phyloP scores from a whole-genome alignment of 2,113 vertebrate genomes.

The Haemorhous mexicanus region DNA sequence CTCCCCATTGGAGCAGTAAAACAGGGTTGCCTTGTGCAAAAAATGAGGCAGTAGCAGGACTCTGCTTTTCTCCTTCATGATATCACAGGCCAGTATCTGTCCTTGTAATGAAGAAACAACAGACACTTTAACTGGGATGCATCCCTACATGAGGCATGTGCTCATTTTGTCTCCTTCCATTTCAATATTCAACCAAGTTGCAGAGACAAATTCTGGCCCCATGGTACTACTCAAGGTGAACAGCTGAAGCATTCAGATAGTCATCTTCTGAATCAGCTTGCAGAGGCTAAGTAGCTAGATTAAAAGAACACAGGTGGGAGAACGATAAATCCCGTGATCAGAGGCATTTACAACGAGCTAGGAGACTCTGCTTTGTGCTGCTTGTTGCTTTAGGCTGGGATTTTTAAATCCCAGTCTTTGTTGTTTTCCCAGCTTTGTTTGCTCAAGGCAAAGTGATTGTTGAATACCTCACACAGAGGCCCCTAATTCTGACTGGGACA shows the following conservation, averaged over 20 bases:
- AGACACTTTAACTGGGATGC: background rate
- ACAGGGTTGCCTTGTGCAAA: background rate
- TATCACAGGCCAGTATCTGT: background rate
- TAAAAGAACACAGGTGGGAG: slow-evolving; percentile 42
- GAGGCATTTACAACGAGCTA: slow-evolving; percentile 40
- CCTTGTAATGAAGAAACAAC: background rate
- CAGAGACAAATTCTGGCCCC: background rate
- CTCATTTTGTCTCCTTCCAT: background rate
- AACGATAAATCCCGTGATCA: slow-evolving; percentile 15
- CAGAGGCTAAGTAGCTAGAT: slow-evolving; percentile 39
- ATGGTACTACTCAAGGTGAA: slow-evolving; percentile 30
- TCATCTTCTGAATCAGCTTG: background rate
- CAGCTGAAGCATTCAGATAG: slow-evolving; percentile 59
- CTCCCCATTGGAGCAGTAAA: background rate
- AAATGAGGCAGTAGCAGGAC: background rate
- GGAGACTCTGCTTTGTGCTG: slow-evolving; percentile 36
- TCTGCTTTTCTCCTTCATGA: background rate
- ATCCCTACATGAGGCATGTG: fast-evolving
- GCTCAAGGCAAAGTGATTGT: slow-evolving; percentile 38
- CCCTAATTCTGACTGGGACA: background rate
- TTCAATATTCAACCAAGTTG: slow-evolving; percentile 10
- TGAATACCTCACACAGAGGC: background rate
- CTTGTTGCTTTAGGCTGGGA: slow-evolving; percentile 50
- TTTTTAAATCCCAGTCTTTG: slow-evolving; percentile 33
- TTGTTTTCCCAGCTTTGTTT: slow-evolving; percentile 65